Conservation (phyloP, 2,888 invertebrate species). For the Pteria penguin region DNA sequence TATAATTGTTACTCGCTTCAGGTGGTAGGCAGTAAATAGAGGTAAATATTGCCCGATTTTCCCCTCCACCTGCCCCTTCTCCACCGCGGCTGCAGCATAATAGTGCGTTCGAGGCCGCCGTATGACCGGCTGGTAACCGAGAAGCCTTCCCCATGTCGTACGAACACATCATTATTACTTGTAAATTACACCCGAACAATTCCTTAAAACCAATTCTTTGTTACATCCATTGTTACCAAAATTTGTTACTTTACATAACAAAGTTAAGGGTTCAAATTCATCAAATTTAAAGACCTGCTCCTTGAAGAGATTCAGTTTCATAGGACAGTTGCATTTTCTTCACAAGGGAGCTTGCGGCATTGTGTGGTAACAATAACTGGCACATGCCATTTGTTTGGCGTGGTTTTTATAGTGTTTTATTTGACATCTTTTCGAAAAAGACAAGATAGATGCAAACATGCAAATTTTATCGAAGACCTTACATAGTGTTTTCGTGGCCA, state of each 20-base stretch:
- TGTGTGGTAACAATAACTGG: constrained; percentile 24
- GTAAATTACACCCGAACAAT: constrained; percentile 41
- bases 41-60: constrained; percentile 19
- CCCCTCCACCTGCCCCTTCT: constrained; percentile 26
- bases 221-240: constrained; percentile 36
- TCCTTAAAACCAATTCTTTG: constrained; percentile 35
- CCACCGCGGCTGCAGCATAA: constrained; percentile 20
- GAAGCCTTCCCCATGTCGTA: constrained; percentile 4
- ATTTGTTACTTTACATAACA: constrained; percentile 49
- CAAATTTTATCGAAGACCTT: no score
- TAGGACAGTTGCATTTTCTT: constrained; percentile 25
- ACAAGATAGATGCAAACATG: neutral
- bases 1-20: constrained; percentile 37
- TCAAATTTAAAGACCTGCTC: constrained; percentile 25
- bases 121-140: constrained; percentile 17
- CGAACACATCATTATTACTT: constrained; percentile 36
- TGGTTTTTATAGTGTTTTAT: neutral
- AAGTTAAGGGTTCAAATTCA: constrained; percentile 39
- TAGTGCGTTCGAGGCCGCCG: constrained; percentile 7
- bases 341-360: neutral
- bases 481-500: no score
- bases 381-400: constrained; percentile 3
- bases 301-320: constrained; percentile 27
- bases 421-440: neutral
- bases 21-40: constrained; percentile 35